A percentile compares a stretch with the other conserved stretches of the same genome.
These are phyloP conservation scores for Kobus ellipsiprymnus DNA, from an alignment of 2,113 vertebrate genomes.

Conservation along the genomic window DNA sequence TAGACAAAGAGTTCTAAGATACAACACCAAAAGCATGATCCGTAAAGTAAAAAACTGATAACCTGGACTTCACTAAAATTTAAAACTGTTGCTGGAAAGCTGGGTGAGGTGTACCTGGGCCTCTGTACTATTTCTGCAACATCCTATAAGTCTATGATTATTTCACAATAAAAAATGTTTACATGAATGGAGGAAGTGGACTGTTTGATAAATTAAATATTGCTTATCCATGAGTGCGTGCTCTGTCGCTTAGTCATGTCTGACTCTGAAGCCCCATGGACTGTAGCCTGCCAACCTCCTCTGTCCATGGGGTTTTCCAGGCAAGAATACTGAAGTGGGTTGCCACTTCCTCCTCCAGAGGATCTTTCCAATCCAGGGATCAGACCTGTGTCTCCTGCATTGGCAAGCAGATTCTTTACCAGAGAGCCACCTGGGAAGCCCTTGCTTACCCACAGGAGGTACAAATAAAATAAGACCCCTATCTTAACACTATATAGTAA, in stretches of 20 bases:
- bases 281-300: not conserved
- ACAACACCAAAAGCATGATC: not conserved
- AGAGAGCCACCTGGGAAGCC: not conserved
- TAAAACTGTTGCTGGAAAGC: not conserved
- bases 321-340: not conserved
- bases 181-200: not conserved
- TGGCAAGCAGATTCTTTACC: not conserved
- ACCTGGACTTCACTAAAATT: not conserved
- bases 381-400: not conserved
- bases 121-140: not conserved
- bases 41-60: not conserved
- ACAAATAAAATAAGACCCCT: slow-evolving; percentile 7
- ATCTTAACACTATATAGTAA: not conserved
- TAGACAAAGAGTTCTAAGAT: not conserved
- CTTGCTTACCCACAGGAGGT: not conserved
- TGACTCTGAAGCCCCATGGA: not conserved
- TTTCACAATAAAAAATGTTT: not conserved
- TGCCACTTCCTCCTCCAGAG: not conserved
- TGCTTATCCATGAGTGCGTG: not conserved
- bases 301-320: not conserved
- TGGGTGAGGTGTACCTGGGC: not conserved
- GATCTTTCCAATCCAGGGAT: not conserved
- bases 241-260: not conserved
- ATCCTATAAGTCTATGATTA: not conserved
- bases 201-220: not conserved